A percentile compares a stretch with the other conserved stretches of the same genome.
Evolutionary conservation across 2,888 invertebrate species (phyloP).

Genomic region (Drosophila trichaetosa): DNA sequence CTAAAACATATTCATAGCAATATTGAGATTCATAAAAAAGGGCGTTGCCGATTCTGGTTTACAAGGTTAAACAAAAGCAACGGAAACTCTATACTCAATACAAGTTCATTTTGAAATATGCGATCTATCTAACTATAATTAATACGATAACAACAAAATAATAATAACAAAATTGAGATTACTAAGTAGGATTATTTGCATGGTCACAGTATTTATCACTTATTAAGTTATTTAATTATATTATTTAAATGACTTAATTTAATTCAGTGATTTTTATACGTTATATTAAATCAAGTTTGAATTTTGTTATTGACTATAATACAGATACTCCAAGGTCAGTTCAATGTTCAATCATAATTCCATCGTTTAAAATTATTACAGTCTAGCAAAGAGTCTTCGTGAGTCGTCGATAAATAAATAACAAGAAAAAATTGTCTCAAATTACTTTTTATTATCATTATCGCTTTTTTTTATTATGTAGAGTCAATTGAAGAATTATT

Average conservation of each 20-base stretch:
- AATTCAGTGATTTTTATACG: background rate
- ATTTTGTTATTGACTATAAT: background rate
- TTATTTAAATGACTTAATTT: background rate
- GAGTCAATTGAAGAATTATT: constrained; percentile 53
- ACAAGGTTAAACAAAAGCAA: background rate
- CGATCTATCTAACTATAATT: background rate
- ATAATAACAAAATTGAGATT: background rate
- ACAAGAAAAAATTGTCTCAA: background rate
- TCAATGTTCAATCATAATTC: background rate
- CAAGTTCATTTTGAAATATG: background rate
- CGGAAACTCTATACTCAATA: background rate
- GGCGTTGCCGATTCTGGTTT: background rate
- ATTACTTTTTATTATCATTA: constrained; percentile 14
- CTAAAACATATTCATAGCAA: background rate
- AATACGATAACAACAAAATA: background rate
- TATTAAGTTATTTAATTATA: background rate
- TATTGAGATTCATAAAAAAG: background rate
- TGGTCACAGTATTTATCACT: background rate
- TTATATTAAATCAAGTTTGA: background rate
- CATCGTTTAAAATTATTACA: background rate
- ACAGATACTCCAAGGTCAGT: background rate
- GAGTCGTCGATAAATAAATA: background rate
- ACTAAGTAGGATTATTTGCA: background rate
- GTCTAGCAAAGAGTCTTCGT: constrained; percentile 3
- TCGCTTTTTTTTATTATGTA: constrained; percentile 33